A percentile compares a stretch with the other conserved stretches of the same genome.
Conservation (phyloP, 2,113 vertebrate genomes). For the Gallinago jamesoni region DNA sequence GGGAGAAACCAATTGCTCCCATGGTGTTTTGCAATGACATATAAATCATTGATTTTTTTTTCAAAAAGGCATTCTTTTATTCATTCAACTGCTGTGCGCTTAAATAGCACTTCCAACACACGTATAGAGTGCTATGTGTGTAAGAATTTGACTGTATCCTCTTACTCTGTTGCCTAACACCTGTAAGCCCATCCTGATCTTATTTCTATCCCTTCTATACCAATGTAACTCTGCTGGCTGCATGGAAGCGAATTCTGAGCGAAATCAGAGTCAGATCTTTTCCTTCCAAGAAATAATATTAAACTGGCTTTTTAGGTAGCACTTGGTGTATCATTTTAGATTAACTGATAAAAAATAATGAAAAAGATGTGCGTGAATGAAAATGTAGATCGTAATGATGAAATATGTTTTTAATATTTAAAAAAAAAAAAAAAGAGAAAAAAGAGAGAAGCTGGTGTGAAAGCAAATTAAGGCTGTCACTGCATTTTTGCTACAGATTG, state of each 20-base stretch:
- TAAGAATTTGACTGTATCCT: background rate
- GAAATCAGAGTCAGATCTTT: conserved; percentile 14
- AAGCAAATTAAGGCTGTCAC: background rate
- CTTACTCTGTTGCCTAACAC: background rate
- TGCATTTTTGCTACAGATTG: background rate
- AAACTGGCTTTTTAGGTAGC: conserved; percentile 43
- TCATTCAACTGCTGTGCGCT: background rate
- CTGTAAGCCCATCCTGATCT: conserved; percentile 26
- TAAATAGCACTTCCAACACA: background rate
- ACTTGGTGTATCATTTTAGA: conserved; percentile 60
- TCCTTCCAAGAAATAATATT: conserved; percentile 23
- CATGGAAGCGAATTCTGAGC: background rate
- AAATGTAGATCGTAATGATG: background rate
- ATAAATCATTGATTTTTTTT: background rate
- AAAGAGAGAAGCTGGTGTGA: background rate
- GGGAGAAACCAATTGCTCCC: conserved; percentile 31
- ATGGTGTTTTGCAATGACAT: conserved; percentile 6
- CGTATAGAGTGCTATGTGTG: background rate
- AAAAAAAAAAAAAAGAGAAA: background rate
- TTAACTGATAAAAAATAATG: conserved; percentile 55
- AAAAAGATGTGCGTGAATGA: conserved; percentile 4
- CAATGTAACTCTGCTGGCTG: background rate
- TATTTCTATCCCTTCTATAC: background rate
- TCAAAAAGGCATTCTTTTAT: background rate
- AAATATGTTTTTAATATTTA: conserved; percentile 12